Conservation (phyloP, 2,888 invertebrate genomes). For the Candidula unifasciata region DNA sequence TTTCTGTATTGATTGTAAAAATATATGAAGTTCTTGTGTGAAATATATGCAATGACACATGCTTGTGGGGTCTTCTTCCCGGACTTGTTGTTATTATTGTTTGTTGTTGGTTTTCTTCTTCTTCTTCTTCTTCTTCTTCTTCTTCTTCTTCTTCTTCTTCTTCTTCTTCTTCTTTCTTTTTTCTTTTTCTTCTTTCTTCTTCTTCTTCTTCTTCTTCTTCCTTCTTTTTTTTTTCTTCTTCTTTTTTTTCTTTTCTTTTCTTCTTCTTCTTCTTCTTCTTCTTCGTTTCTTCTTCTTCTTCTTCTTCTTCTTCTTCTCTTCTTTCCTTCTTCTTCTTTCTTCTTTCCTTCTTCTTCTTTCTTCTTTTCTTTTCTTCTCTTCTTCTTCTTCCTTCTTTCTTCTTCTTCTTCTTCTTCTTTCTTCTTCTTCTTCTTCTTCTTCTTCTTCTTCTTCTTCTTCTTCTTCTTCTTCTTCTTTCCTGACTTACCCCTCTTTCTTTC, state of each 20-base stretch:
- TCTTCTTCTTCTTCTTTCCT: too few relatives aligned
- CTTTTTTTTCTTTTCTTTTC: too few relatives aligned
- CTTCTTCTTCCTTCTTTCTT: neutral
- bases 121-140: too few relatives aligned
- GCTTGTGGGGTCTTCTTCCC: too few relatives aligned
- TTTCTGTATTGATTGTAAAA: too few relatives aligned
- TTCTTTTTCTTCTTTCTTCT: neutral
- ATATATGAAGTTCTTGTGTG: too few relatives aligned
- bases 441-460: neutral
- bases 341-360: neutral
- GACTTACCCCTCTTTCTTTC: neutral
- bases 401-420: neutral
- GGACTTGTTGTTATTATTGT: too few relatives aligned
- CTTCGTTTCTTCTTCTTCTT: too few relatives aligned
- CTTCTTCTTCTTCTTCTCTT: neutral
- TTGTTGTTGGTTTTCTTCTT: too few relatives aligned
- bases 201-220: neutral
- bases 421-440: neutral
- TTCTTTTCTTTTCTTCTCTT: constrained; percentile 12
- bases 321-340: neutral
- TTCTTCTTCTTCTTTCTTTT: neutral
- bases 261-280: neutral
- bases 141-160: too few relatives aligned
- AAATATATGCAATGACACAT: too few relatives aligned
- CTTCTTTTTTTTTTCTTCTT: neutral